A percentile compares a stretch with the other conserved stretches of the same genome.
Evolutionary conservation across 2,113 vertebrate species (phyloP).

Genomic region (Ochotona princeps): DNA sequence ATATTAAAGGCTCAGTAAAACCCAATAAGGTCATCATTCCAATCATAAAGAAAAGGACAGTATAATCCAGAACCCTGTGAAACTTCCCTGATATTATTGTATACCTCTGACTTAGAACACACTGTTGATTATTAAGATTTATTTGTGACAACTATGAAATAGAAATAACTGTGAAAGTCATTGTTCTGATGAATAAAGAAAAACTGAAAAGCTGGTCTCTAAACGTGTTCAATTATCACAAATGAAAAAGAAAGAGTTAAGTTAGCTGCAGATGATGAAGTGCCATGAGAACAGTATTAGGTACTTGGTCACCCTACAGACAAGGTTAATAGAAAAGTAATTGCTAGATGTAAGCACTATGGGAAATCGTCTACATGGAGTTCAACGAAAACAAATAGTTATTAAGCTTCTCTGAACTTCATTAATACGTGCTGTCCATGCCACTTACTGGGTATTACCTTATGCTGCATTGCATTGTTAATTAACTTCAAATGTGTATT

Average conservation of each 20-base stretch:
- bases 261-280: slow-evolving; percentile 53
- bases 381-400: slow-evolving; percentile 47
- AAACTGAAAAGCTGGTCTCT: slow-evolving; percentile 48
- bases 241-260: slow-evolving; percentile 30
- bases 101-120: not conserved
- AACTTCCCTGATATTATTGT: not conserved
- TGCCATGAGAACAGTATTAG: slow-evolving; percentile 15
- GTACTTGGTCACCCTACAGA: slow-evolving; percentile 46
- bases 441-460: not conserved
- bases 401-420: slow-evolving; percentile 50
- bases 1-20: not conserved
- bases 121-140: not conserved
- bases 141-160: slow-evolving; percentile 29
- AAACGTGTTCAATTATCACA: slow-evolving; percentile 29
- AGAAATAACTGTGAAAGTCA: not conserved
- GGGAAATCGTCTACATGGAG: slow-evolving; percentile 29
- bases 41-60: not conserved
- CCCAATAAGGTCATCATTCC: not conserved
- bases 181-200: slow-evolving; percentile 46
- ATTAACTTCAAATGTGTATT: not conserved
- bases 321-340: slow-evolving; percentile 73
- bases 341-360: slow-evolving; percentile 27
- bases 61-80: slow-evolving; percentile 29
- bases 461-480: not conserved
- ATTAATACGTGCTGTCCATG: not conserved